Base-by-base conservation (phyloP, 2,888 invertebrate species). In the Steinernema scapterisci region DNA sequence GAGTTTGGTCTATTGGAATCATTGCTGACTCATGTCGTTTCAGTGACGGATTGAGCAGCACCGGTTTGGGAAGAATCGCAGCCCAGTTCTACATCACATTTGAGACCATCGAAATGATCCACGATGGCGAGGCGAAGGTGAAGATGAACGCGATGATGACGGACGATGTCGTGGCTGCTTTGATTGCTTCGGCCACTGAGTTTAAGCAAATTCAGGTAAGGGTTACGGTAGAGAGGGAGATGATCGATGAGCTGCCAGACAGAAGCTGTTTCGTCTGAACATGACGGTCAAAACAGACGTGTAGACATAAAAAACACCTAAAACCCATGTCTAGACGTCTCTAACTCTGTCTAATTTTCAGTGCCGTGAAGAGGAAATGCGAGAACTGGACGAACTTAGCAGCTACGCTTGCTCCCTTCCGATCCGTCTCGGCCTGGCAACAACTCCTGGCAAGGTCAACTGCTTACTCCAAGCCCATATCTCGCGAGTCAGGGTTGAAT, bases 51-150 rank as follows among this genome's bases (percentile, higher is more conserved):
- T 56, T 87, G 27, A 77, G 79, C 52, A 75, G 89, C 1, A 90
- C 90, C 73, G 95, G 97, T 89, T 90, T 96, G 79, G 99, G 99
- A 0, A 91, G 99, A 74, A 97, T 95, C 16, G 96, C 99, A 0
- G 96, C 96, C 87, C 95, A 97, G 88, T 99, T 93, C 89, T 99
- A 99, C 89, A 94, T 99, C 77, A 97, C 95, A 79, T 93, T 94
- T 87, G 94, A 95, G 83, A 97, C 97, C 0, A 93, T 99, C 83
- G 93, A 95, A 88, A 73, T 82, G 76, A 63, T 87, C 63, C 82
- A 84, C 54, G 79, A 79, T 25, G 75, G 73, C 11, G 71, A 72
- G 9, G 56, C 72, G 23, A 54, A 54, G 43, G 56, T 81, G 23
- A 73, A 74, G 76, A 83, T 76, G 79, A 81, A 73, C 73, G 79